These are phyloP conservation scores for Anomalospiza imberbis DNA, from an alignment of 2,797 vertebrate genomes.

Conservation along the genomic window DNA sequence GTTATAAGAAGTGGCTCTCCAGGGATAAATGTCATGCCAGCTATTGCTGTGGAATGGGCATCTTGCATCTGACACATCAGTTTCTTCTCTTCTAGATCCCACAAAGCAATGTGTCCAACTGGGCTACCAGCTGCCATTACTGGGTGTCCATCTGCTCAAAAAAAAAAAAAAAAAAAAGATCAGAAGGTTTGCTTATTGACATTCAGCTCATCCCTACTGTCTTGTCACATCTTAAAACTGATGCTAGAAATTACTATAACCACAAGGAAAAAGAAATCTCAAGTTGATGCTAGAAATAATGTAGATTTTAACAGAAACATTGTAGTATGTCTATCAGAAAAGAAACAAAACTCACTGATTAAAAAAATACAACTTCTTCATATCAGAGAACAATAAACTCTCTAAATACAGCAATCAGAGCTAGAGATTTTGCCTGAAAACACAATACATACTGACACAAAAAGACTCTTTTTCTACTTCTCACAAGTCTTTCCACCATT, in stretches of 20 bases:
- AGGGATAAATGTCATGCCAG: conserved; percentile 88
- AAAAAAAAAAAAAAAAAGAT: background rate
- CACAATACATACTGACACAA: background rate
- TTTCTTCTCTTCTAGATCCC: conserved; percentile 91
- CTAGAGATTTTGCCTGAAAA: background rate
- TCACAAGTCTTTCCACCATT: background rate
- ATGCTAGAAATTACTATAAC: background rate
- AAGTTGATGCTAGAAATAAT: background rate
- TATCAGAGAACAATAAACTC: background rate
- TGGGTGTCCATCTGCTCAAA: conserved; percentile 85
- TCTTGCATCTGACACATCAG: conserved; percentile 87
- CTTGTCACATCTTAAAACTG: background rate
- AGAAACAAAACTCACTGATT: background rate
- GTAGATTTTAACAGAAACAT: background rate
- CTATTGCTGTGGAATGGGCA: conserved; percentile 86
- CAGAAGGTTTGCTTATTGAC: background rate
- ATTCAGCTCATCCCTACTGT: background rate
- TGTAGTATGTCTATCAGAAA: background rate
- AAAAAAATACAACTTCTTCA: background rate
- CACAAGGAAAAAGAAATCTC: background rate
- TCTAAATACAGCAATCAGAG: background rate
- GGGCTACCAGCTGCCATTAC: conserved; percentile 91
- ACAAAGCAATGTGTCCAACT: conserved; percentile 90
- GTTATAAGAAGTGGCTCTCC: conserved; percentile 90
- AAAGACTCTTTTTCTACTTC: background rate